Evolutionary conservation across 2,113 vertebrate genomes (phyloP).

Genomic region (mouse (Mus musculus)): GRCm39 chr5:19474501-19475000

Average conservation of each 20-base stretch:
- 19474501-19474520: not conserved
- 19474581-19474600: not conserved
- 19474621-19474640: slow-evolving; percentile 12
- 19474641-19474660: not conserved
- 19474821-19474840: slow-evolving; percentile 28
- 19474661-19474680: not conserved
- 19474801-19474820: not conserved
- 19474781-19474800: not conserved
- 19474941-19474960: not conserved
- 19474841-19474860: not conserved
- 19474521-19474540: not conserved
- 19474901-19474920: not conserved
- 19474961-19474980: not conserved
- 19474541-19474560: slow-evolving; percentile 27
- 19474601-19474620: not conserved
- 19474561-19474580: not conserved
- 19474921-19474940: not conserved
- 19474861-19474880: not conserved
- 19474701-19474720: not conserved
- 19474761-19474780: not conserved
- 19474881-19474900: not conserved
- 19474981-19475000: not conserved
- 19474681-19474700: slow-evolving; percentile 16
- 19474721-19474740: not conserved
- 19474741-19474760: not conserved